Conservation (phyloP, 2,888 invertebrate genomes). For the Pollenia amentaria region DNA sequence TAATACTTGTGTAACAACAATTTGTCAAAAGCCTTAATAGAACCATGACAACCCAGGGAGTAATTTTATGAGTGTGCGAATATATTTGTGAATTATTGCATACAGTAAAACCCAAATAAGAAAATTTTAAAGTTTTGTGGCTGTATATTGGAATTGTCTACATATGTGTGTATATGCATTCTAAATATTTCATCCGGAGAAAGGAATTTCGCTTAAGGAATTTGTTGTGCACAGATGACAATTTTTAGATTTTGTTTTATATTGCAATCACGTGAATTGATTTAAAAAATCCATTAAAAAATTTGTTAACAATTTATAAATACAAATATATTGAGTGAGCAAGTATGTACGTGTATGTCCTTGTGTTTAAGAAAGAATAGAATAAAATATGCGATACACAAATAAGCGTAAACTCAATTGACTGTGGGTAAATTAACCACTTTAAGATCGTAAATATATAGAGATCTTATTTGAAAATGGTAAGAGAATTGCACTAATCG, state of each 20-base stretch:
- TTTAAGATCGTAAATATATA: background rate
- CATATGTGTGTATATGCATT: background rate
- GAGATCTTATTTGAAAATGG: background rate
- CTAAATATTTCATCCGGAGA: too few relatives aligned
- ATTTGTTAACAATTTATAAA: conserved; percentile 44
- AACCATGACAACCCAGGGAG: conserved; percentile 9
- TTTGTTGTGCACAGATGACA: background rate
- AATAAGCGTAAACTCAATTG: background rate
- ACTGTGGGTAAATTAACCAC: conserved; percentile 8
- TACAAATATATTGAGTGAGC: background rate
- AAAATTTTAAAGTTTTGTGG: conserved; percentile 29
- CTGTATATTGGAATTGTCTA: background rate
- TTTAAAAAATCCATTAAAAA: conserved; percentile 56
- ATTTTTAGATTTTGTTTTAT: conserved; percentile 15
- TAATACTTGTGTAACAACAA: conserved; percentile 38
- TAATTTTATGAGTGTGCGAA: conserved; percentile 13
- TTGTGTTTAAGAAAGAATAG: background rate
- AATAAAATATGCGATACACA: background rate
- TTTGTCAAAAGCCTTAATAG: conserved; percentile 52
- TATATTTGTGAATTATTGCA: conserved; percentile 23
- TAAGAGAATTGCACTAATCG: too few relatives aligned
- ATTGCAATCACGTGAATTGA: conserved; percentile 38
- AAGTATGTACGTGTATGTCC: background rate
- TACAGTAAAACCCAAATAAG: conserved; percentile 12
- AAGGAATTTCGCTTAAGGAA: too few relatives aligned